Conservation (phyloP, 2,797 vertebrate genomes). For the Smutsia gigantea region DNA sequence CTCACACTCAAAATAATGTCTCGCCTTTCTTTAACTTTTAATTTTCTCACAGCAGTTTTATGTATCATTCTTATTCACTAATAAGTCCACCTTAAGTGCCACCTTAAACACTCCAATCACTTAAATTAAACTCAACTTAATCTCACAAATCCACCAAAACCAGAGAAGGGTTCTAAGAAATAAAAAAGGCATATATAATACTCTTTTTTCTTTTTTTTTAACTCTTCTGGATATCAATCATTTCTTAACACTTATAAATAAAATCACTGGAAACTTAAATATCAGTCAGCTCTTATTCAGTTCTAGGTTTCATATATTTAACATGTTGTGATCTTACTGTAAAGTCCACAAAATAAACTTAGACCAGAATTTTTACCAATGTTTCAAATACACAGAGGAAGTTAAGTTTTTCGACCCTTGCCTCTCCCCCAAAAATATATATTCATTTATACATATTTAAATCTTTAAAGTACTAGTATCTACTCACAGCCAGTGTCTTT, state of each 20-base stretch:
- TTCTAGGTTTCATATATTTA: background rate
- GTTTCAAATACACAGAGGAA: constrained; percentile 20
- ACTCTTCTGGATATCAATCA: background rate
- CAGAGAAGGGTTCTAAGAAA: constrained; percentile 35
- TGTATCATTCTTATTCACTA: constrained; percentile 12
- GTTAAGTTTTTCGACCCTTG: background rate
- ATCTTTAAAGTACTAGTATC: constrained; percentile 49
- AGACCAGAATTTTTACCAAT: constrained; percentile 48
- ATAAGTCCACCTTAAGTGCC: background rate
- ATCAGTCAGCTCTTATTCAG: constrained; percentile 38
- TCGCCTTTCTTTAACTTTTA: background rate
- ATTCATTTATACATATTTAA: background rate
- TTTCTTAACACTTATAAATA: constrained; percentile 29
- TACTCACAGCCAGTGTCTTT: constrained; percentile 99
- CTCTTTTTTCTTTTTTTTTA: constrained; percentile 10
- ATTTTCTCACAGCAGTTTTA: background rate
- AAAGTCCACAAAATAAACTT: constrained; percentile 49
- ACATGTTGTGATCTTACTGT: constrained; percentile 9
- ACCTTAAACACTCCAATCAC: constrained; percentile 31
- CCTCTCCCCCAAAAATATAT: background rate
- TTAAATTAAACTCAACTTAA: constrained; percentile 45
- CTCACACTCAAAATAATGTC: constrained; percentile 1
- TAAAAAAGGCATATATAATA: background rate
- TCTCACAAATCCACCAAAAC: constrained; percentile 27
- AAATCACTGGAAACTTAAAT: constrained; percentile 4